A percentile compares a stretch with the other conserved stretches of the same genome.
Evolutionary conservation across 2,888 invertebrate species (phyloP).

Genomic region (Pollenia amentaria): DNA sequence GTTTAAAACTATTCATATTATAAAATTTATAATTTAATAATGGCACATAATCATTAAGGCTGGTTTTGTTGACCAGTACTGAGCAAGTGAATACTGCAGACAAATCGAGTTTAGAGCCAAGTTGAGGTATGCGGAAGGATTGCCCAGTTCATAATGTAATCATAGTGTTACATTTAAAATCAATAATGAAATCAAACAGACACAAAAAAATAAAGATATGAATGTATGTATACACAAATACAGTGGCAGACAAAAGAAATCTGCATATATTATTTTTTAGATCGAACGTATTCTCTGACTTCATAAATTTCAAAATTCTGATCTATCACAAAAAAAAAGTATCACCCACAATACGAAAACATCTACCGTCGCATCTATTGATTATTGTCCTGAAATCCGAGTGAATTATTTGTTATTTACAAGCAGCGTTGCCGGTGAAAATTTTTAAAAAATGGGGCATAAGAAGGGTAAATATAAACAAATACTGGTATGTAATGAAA

Average conservation of each 20-base stretch:
- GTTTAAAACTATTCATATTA: not conserved
- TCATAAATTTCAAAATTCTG: too few relatives aligned
- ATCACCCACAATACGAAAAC: too few relatives aligned
- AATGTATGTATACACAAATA: not conserved
- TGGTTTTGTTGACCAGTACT: conserved; percentile 12
- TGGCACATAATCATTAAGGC: not conserved
- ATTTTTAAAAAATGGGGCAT: too few relatives aligned
- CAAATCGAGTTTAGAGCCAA: conserved; percentile 35
- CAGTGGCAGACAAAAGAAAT: conserved; percentile 1
- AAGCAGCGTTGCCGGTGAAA: too few relatives aligned
- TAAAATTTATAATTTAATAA: not conserved
- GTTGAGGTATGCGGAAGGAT: conserved; percentile 72
- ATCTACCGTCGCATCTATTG: too few relatives aligned
- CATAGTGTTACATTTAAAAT: conserved; percentile 57
- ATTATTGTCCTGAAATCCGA: too few relatives aligned
- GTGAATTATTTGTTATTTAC: too few relatives aligned
- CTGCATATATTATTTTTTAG: too few relatives aligned
- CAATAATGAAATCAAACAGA: conserved; percentile 61
- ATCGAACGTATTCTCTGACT: too few relatives aligned
- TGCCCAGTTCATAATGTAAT: conserved; percentile 52
- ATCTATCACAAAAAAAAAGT: too few relatives aligned
- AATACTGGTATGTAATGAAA: too few relatives aligned
- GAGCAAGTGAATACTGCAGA: not conserved
- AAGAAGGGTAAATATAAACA: too few relatives aligned
- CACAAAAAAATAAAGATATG: not conserved